These are phyloP conservation scores for Micromesistius poutassou DNA, from an alignment of 2,797 vertebrate genomes.

Conservation along the genomic window DNA sequence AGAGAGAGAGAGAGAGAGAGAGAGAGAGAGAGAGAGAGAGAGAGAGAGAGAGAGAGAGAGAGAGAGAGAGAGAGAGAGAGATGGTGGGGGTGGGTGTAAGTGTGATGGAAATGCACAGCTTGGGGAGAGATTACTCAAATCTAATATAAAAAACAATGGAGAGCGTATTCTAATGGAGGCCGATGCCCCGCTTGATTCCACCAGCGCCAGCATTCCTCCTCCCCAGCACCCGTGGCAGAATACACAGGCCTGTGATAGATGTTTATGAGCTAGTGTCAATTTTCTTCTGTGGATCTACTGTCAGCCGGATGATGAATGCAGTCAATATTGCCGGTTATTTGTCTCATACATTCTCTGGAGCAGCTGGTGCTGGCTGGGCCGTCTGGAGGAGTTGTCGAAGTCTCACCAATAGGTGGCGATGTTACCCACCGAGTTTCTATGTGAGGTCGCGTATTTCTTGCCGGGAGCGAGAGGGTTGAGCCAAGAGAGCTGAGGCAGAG, in stretches of 20 bases:
- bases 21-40: background rate
- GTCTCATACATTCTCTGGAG: conserved; percentile 55
- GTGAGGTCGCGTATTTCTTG: conserved; percentile 30
- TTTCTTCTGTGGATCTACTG: conserved; percentile 65
- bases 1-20: no score
- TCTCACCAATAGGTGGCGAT: conserved; percentile 61
- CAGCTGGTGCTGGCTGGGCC: conserved; percentile 7
- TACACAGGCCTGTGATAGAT: conserved; percentile 58
- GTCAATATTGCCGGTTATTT: conserved; percentile 67
- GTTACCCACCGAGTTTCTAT: conserved; percentile 57
- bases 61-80: conserved; percentile 9
- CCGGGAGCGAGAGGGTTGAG: background rate
- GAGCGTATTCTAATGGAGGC: conserved; percentile 28
- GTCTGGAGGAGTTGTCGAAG: background rate
- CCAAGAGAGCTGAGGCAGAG: background rate
- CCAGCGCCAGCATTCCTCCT: conserved; percentile 38
- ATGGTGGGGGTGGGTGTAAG: background rate
- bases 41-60: background rate
- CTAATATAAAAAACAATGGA: background rate
- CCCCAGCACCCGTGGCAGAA: conserved; percentile 37
- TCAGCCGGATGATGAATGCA: conserved; percentile 65
- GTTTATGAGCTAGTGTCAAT: conserved; percentile 67
- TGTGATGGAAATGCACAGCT: background rate
- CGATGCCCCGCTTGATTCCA: conserved; percentile 40
- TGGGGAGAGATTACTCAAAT: background rate